These are phyloP conservation scores for Sinhomidia bicolor DNA, from an alignment of 2,888 invertebrate species.

Conservation along the genomic window DNA sequence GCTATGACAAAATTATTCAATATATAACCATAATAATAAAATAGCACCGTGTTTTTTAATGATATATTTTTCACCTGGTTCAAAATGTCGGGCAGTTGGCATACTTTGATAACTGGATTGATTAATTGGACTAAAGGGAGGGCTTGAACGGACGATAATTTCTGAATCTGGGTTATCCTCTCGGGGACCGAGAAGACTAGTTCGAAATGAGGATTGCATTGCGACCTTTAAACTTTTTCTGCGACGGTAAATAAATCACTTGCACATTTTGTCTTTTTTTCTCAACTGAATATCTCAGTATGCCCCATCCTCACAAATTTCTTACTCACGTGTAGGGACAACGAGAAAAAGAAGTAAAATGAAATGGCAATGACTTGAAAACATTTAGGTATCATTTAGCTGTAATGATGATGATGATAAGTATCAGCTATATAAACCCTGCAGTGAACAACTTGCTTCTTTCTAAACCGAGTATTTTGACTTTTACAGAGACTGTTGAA, in stretches of 20 bases:
- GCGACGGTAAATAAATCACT: not conserved
- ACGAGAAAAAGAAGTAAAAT: not conserved
- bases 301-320: not conserved
- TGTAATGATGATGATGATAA: not conserved
- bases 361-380: not conserved
- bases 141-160: not conserved
- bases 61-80: slow-evolving; percentile 45
- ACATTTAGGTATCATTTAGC: not conserved
- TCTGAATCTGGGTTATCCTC: not conserved
- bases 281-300: not conserved
- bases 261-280: not conserved
- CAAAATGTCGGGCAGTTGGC: slow-evolving; percentile 50
- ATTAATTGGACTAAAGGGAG: slow-evolving; percentile 7
- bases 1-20: no score
- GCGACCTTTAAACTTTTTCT: no score
- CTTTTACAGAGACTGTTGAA: not conserved
- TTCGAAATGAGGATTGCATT: not conserved
- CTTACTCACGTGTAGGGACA: no score
- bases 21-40: not conserved
- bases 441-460: no score
- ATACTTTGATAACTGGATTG: slow-evolving; percentile 60
- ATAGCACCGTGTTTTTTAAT: not conserved
- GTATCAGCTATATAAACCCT: no score
- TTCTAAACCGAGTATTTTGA: not conserved
- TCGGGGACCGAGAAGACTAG: slow-evolving; percentile 15